These are phyloP conservation scores for Pyrgilauda ruficollis DNA, from an alignment of 2,113 vertebrate species.

Conservation along the genomic window DNA sequence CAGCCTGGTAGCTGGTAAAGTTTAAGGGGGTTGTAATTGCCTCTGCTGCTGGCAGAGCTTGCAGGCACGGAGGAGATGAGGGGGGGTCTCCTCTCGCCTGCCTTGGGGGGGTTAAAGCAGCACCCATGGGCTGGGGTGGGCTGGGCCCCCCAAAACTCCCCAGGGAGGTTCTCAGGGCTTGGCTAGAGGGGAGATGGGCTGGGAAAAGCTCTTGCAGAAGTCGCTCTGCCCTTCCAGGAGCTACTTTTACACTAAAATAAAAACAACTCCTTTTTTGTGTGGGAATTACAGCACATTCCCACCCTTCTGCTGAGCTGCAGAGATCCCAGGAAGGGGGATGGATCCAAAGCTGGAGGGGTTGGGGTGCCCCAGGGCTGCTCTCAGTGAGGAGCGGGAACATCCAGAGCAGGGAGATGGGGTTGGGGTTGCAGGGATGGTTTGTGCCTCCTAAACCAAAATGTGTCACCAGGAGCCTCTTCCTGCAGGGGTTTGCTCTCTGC, in stretches of 20 bases:
- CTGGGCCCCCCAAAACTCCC: neutral
- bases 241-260: neutral
- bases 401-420: rapidly evolving
- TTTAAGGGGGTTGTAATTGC: conserved; percentile 21
- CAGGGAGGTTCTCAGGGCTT: neutral
- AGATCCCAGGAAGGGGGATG: rapidly evolving
- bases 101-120: neutral
- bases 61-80: neutral
- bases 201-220: neutral
- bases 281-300: rapidly evolving
- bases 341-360: rapidly evolving
- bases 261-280: neutral
- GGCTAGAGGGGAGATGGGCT: neutral
- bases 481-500: neutral
- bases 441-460: rapidly evolving
- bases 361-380: neutral
- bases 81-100: neutral
- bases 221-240: neutral
- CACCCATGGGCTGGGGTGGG: neutral
- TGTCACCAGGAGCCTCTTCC: neutral
- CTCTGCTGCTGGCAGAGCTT: neutral
- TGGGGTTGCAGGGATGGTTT: neutral
- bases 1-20: conserved; percentile 1
- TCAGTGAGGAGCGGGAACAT: rapidly evolving
- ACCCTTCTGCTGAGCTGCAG: neutral